These are phyloP conservation scores for Leucophenga maculata DNA, from an alignment of 2,888 invertebrate species.

Conservation along the genomic window DNA sequence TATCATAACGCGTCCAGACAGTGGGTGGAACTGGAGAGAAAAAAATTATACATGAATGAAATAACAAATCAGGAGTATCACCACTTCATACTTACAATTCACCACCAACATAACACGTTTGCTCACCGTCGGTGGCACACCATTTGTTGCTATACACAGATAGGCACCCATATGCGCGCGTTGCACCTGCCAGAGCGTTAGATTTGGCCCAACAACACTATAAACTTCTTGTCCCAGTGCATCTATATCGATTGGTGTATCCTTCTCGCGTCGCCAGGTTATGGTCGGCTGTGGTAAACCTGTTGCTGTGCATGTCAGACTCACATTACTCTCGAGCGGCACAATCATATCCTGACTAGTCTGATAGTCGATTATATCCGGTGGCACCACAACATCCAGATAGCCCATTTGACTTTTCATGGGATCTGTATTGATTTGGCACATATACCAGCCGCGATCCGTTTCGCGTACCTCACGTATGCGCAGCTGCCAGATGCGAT, in stretches of 20 bases:
- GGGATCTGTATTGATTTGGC: conserved; percentile 93
- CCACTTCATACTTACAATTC: conserved; percentile 63
- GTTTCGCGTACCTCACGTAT: conserved; percentile 87
- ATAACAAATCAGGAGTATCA: no score
- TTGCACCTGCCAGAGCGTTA: conserved; percentile 65
- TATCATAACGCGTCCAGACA: conserved; percentile 68
- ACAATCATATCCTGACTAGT: conserved; percentile 90
- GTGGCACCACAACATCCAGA: conserved; percentile 89
- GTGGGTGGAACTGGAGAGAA: conserved; percentile 68
- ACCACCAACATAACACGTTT: conserved; percentile 69
- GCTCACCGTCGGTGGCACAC: conserved; percentile 72
- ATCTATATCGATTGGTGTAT: conserved; percentile 74
- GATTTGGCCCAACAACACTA: conserved; percentile 67
- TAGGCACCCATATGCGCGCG: conserved; percentile 70
- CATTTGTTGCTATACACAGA: conserved; percentile 71
- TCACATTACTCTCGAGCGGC: conserved; percentile 88
- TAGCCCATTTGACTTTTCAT: conserved; percentile 93
- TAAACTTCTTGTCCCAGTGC: conserved; percentile 56
- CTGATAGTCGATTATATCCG: conserved; percentile 88
- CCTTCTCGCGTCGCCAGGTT: conserved; percentile 89
- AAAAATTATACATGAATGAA: no score
- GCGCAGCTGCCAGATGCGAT: conserved; percentile 89
- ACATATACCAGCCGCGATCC: conserved; percentile 92
- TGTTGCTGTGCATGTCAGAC: conserved; percentile 87
- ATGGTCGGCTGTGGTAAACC: conserved; percentile 89